Conservation (phyloP, 2,888 invertebrate genomes). For the Nephrotoma flavescens region DNA sequence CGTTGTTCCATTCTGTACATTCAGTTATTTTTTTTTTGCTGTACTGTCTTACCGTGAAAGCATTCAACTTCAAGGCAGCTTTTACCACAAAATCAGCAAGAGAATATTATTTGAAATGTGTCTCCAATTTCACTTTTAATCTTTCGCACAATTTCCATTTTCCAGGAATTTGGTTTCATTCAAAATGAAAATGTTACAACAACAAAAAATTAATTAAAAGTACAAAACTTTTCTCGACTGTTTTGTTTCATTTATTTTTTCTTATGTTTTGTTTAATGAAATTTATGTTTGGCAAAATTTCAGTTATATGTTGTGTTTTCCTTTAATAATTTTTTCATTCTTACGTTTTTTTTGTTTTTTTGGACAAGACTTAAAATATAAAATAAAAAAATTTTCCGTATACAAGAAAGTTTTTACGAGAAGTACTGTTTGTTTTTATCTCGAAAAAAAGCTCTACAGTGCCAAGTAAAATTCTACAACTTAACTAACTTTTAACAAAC, state of each 20-base stretch:
- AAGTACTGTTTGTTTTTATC: background rate
- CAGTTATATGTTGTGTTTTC: background rate
- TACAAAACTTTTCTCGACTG: background rate
- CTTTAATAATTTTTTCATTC: background rate
- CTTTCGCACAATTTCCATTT: background rate
- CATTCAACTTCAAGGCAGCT: too few relatives aligned
- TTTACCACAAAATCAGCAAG: background rate
- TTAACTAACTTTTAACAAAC: background rate
- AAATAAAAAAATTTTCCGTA: background rate
- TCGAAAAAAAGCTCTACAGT: background rate
- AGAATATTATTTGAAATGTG: background rate
- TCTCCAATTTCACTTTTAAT: background rate
- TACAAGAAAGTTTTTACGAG: background rate
- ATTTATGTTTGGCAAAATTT: background rate
- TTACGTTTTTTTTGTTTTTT: background rate
- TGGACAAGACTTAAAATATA: background rate
- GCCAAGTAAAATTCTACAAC: background rate
- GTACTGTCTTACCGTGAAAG: too few relatives aligned
- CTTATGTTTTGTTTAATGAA: background rate
- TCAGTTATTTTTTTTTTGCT: too few relatives aligned
- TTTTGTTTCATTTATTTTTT: background rate
- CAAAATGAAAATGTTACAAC: background rate
- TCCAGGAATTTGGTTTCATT: background rate
- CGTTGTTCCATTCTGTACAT: too few relatives aligned
- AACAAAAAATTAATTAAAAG: background rate